phyloP scores from a whole-genome alignment of 2,797 vertebrate species.

The Toxotes lorentzi region DNA sequence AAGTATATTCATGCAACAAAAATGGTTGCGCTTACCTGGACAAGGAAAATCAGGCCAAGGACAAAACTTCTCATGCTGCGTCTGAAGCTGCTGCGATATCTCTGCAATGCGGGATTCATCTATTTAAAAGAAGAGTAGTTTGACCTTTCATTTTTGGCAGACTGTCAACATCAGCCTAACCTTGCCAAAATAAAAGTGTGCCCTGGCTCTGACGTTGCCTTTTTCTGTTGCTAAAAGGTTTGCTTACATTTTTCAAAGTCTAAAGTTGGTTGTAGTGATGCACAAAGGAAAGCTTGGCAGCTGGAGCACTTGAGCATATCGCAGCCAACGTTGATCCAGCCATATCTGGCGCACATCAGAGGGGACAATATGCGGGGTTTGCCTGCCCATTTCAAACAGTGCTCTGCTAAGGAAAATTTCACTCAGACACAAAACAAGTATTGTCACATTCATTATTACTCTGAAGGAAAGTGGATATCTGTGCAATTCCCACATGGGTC shows the following conservation, averaged over 20 bases:
- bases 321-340: slow-evolving; percentile 91
- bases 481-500: not conserved
- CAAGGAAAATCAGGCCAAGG: slow-evolving; percentile 97
- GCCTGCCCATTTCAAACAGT: slow-evolving; percentile 95
- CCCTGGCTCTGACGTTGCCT: not conserved
- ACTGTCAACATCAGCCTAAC: slow-evolving; percentile 1
- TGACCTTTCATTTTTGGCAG: slow-evolving; percentile 35
- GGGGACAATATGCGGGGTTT: slow-evolving; percentile 91
- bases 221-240: slow-evolving; percentile 11
- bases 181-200: slow-evolving; percentile 16
- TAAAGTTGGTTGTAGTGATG: slow-evolving; percentile 88
- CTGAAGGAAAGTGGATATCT: not conserved
- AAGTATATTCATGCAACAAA: not conserved
- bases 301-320: slow-evolving; percentile 95
- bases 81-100: slow-evolving; percentile 89
- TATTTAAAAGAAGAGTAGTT: slow-evolving; percentile 70
- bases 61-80: slow-evolving; percentile 95
- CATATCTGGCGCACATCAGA: slow-evolving; percentile 92
- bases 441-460: not conserved
- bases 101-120: slow-evolving; percentile 91
- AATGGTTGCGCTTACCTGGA: slow-evolving; percentile 86
- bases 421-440: slow-evolving; percentile 2
- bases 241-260: slow-evolving; percentile 92
- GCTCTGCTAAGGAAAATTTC: slow-evolving; percentile 76
- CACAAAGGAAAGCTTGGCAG: slow-evolving; percentile 95